A percentile compares a stretch with the other conserved stretches of the same genome.
Conservation (phyloP, 2,797 vertebrate species). For the Paratrypauchen microcephalus region DNA sequence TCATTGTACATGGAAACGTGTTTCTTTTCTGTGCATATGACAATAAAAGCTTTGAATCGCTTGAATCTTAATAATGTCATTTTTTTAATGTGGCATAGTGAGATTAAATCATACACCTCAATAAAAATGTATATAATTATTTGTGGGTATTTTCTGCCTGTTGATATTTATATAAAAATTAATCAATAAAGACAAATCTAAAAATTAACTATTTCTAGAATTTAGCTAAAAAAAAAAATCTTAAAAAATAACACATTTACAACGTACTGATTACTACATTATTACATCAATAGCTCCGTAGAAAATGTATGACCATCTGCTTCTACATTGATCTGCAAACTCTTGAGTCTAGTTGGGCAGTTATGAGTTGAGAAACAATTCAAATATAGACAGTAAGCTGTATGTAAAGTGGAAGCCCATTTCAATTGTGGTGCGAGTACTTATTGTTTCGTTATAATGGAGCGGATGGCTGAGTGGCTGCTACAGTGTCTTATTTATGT, state of each 20-base stretch:
- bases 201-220: neutral
- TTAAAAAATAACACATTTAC: no score
- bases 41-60: no score
- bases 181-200: neutral
- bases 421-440: constrained; percentile 30
- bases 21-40: no score
- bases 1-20: no score
- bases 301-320: neutral
- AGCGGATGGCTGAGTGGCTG: constrained; percentile 15
- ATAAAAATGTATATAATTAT: no score
- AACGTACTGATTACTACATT: neutral
- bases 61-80: no score
- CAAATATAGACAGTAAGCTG: neutral
- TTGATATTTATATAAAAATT: neutral
- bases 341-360: neutral
- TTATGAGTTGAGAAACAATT: neutral
- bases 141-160: no score
- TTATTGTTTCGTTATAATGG: constrained; percentile 27
- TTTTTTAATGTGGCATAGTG: neutral
- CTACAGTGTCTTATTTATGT: constrained; percentile 13
- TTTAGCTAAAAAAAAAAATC: neutral
- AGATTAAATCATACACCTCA: neutral
- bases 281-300: neutral
- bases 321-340: neutral
- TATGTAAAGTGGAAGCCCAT: constrained; percentile 13